phyloP scores from a whole-genome alignment of 1,140 invertebrate genomes.

The Bombyx mandarina region DNA sequence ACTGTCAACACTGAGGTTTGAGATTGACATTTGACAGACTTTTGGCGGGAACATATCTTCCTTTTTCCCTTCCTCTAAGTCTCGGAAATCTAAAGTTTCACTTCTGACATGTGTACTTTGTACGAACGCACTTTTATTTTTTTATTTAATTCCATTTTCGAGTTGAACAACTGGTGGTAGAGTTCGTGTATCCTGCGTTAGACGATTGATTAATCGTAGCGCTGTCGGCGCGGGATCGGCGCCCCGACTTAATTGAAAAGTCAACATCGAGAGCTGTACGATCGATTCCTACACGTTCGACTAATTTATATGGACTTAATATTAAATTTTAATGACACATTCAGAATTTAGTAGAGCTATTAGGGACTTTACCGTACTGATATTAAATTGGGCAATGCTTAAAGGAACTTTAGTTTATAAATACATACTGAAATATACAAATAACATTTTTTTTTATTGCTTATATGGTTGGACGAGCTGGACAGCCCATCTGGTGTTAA shows the following conservation, averaged over 20 bases:
- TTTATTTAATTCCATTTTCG: background rate
- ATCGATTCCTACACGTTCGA: constrained; percentile 13
- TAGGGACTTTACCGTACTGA: background rate
- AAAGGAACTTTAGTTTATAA: background rate
- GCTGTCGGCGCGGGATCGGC: constrained; percentile 42
- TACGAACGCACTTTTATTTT: too few relatives aligned
- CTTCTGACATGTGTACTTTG: too few relatives aligned
- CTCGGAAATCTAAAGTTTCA: too few relatives aligned
- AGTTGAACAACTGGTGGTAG: background rate
- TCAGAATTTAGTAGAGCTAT: too few relatives aligned
- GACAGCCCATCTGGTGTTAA: too few relatives aligned
- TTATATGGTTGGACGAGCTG: too few relatives aligned
- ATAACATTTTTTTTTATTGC: background rate
- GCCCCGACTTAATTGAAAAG: constrained; percentile 45
- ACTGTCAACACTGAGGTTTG: too few relatives aligned
- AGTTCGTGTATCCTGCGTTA: constrained; percentile 5
- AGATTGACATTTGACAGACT: too few relatives aligned
- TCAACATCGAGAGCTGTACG: constrained; percentile 49
- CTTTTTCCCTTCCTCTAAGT: too few relatives aligned
- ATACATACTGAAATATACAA: background rate
- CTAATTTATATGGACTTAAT: background rate
- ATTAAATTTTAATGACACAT: too few relatives aligned
- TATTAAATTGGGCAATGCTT: background rate
- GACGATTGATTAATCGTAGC: constrained; percentile 54
- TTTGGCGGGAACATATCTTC: too few relatives aligned